phyloP scores from a whole-genome alignment of 2,888 invertebrate species.

The Brassicogethes aeneus region DNA sequence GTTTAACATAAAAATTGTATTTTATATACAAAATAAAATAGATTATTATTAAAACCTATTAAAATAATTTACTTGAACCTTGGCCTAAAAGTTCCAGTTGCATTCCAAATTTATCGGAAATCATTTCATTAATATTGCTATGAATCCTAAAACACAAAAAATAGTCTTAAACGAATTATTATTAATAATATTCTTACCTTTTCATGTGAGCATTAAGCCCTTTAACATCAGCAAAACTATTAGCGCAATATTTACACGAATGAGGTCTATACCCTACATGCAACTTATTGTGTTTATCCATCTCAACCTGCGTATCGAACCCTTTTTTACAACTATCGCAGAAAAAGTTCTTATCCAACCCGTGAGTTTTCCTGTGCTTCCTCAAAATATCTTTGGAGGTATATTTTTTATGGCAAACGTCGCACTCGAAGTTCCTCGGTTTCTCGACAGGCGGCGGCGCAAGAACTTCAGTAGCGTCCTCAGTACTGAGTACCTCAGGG shows the following conservation, averaged over 20 bases:
- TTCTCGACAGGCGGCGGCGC: conserved; percentile 11
- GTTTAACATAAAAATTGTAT: too few relatives aligned
- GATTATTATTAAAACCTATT: too few relatives aligned
- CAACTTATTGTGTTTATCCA: conserved; percentile 49
- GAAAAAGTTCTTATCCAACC: conserved; percentile 49
- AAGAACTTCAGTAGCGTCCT: not conserved
- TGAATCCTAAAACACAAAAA: too few relatives aligned
- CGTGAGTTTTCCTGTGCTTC: conserved; percentile 42
- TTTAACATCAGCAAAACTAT: conserved; percentile 50
- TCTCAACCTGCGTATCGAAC: conserved; percentile 51
- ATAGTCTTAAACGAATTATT: too few relatives aligned
- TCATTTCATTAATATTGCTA: too few relatives aligned
- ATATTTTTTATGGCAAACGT: conserved; percentile 33
- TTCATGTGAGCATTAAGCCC: conserved; percentile 52
- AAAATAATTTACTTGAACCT: too few relatives aligned
- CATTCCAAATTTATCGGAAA: too few relatives aligned
- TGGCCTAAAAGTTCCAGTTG: too few relatives aligned
- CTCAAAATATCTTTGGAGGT: conserved; percentile 31
- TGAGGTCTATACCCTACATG: conserved; percentile 50
- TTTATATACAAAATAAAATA: too few relatives aligned
- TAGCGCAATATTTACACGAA: conserved; percentile 50
- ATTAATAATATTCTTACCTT: conserved; percentile 34
- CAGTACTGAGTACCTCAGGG: not conserved
- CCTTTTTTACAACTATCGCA: conserved; percentile 49
- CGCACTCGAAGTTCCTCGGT: conserved; percentile 26